phyloP scores from a whole-genome alignment of 2,888 invertebrate species.

The Scaptomyza parva region DNA sequence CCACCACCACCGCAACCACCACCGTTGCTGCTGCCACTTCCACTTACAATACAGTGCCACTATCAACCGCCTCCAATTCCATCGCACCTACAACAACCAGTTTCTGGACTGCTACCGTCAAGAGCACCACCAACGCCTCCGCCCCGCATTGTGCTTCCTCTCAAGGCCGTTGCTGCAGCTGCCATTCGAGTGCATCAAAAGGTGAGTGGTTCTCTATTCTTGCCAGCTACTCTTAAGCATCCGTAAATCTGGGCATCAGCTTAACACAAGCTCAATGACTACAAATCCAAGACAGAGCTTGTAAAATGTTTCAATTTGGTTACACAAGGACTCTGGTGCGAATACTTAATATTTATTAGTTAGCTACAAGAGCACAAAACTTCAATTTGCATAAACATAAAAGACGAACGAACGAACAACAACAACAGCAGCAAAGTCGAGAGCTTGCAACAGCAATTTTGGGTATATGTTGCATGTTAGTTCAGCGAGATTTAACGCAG shows the following conservation, averaged over 20 bases:
- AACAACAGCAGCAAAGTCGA: slow-evolving; percentile 30
- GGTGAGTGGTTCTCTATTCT: slow-evolving; percentile 66
- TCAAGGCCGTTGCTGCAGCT: slow-evolving; percentile 65
- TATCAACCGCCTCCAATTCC: slow-evolving; percentile 28
- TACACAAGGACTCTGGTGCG: slow-evolving; percentile 51
- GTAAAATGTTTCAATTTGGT: slow-evolving; percentile 66
- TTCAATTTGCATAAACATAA: slow-evolving; percentile 81
- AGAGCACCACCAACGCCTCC: slow-evolving; percentile 21
- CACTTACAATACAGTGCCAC: slow-evolving; percentile 38
- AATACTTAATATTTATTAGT: slow-evolving; percentile 79
- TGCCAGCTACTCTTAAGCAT: background rate
- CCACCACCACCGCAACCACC: slow-evolving; percentile 71
- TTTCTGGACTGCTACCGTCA: slow-evolving; percentile 8
- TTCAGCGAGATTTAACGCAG: slow-evolving; percentile 65
- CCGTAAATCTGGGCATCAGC: slow-evolving; percentile 24
- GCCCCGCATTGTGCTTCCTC: slow-evolving; percentile 54
- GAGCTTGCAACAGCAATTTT: slow-evolving; percentile 33
- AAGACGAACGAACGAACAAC: slow-evolving; percentile 58
- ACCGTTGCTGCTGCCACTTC: slow-evolving; percentile 54
- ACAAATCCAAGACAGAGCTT: slow-evolving; percentile 44
- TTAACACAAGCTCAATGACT: slow-evolving; percentile 41
- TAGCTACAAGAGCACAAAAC: slow-evolving; percentile 54
- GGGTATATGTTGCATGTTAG: slow-evolving; percentile 49
- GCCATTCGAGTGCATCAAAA: slow-evolving; percentile 75
- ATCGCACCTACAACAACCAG: slow-evolving; percentile 1